phyloP scores from a whole-genome alignment of 2,888 invertebrate genomes.

The Kryphioiulus occultus region DNA sequence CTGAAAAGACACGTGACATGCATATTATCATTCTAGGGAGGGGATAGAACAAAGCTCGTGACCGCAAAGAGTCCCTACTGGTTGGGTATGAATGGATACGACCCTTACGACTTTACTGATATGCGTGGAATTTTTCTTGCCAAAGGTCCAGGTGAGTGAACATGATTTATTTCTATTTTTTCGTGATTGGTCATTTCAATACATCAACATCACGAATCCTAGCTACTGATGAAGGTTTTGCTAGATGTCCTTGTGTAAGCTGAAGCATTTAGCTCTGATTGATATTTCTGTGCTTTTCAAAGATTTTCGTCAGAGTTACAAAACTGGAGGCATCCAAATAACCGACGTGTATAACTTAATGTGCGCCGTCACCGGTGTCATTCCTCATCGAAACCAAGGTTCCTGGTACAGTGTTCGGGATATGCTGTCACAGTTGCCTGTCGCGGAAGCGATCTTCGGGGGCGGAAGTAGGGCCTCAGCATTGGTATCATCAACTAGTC shows the following conservation, averaged over 20 bases:
- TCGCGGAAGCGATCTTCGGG: constrained; percentile 42
- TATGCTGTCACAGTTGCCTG: constrained; percentile 47
- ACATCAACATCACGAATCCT: not conserved
- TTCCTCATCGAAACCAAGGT: constrained; percentile 52
- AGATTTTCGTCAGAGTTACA: constrained; percentile 51
- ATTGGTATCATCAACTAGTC: constrained; percentile 4
- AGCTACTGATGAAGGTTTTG: not conserved
- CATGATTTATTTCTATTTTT: not conserved
- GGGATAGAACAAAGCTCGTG: constrained; percentile 50
- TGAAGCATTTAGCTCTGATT: not conserved
- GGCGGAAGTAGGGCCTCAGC: constrained; percentile 11
- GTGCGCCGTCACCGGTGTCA: constrained; percentile 52
- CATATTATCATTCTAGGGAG: constrained; percentile 45
- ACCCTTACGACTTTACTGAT: constrained; percentile 48
- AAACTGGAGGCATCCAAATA: constrained; percentile 50
- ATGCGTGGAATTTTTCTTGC: constrained; percentile 51
- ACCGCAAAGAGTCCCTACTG: constrained; percentile 51
- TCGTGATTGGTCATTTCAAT: not conserved
- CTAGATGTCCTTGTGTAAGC: not conserved
- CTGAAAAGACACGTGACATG: not conserved
- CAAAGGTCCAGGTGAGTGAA: constrained; percentile 50
- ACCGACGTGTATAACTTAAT: constrained; percentile 52
- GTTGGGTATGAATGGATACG: constrained; percentile 50
- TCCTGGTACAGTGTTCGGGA: constrained; percentile 51
- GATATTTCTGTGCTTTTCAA: not conserved